Evolutionary conservation across 2,113 vertebrate species (phyloP).

Genomic region (Conger conger): DNA sequence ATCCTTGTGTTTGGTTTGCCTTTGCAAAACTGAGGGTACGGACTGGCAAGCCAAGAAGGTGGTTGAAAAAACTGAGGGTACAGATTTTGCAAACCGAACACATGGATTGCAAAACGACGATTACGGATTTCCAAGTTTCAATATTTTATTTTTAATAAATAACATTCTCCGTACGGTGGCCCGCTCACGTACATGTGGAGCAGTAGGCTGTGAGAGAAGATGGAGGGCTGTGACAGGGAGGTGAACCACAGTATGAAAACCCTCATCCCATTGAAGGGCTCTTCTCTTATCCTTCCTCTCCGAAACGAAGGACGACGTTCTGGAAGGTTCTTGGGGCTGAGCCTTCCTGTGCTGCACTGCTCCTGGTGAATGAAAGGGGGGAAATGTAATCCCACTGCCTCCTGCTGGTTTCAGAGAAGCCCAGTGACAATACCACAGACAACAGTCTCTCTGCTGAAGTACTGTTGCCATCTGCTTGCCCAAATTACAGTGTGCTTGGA

Average conservation of each 20-base stretch:
- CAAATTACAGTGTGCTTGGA: slow-evolving; percentile 44
- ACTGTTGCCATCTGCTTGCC: slow-evolving; percentile 55
- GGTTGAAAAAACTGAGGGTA: too few species aligned
- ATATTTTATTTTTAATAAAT: too few species aligned
- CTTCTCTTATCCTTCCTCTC: background rate
- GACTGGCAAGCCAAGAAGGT: too few species aligned
- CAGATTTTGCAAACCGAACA: too few species aligned
- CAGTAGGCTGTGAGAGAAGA: too few species aligned
- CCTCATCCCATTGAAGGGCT: background rate
- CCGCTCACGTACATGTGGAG: too few species aligned
- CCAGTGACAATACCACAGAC: slow-evolving; percentile 49
- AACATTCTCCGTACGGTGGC: too few species aligned
- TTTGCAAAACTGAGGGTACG: too few species aligned
- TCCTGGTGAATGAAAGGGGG: background rate
- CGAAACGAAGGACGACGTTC: background rate
- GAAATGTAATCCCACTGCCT: background rate
- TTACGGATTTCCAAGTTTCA: too few species aligned
- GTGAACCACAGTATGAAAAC: background rate
- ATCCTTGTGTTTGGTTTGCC: too few species aligned
- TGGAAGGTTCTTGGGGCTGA: background rate
- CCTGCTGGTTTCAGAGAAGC: slow-evolving; percentile 43
- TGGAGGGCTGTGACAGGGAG: too few species aligned
- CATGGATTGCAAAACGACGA: too few species aligned
- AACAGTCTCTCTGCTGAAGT: slow-evolving; percentile 47
- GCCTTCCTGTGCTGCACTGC: background rate